Base-by-base conservation (phyloP, 2,113 vertebrate genomes). In the Gavialis gangeticus region DNA sequence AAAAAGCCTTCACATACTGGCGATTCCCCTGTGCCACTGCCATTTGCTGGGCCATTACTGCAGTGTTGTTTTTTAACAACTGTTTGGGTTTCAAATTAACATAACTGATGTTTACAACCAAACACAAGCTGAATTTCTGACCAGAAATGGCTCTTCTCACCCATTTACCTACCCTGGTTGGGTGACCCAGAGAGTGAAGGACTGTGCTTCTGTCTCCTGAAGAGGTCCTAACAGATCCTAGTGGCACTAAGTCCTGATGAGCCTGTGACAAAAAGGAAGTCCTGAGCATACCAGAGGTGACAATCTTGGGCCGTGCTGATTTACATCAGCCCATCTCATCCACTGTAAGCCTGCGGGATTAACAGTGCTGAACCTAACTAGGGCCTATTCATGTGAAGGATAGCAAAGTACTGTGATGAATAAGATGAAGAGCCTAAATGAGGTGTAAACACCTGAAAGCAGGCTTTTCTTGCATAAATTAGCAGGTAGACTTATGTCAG, bases 151-250 rank as follows among this genome's bases (percentile, higher is more conserved):
- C 59, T 37, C 57, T 87, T 58, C 66, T 58, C 62, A 13, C 10
- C 3, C 21, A 37, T n/a, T 88, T n/a, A 27, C 7, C 18, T 17
- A 76, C 34, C 22, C 56, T 71, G 28, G 1, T 66, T 85, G 27
- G 67, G 62, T 1, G 21, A 66, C 3, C 27, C 25, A 11, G 8
- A 69, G 46, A 14, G 11, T 0, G 1, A 46, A 46, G 46, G 7
- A 46, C 34, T 22, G 34, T 13, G 34, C 24, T 24, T 30, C 13
- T 24, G 22, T 62, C 34, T 66, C 4, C 12, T 10, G 5, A 15
- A 69, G 80, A 75, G 34, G 6, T 21, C 27, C 22, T 54, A 60
- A 84, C 7, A 12, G 10, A 67, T 46, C 30, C 13, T 25, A 37
- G 37, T 28, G 27, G 18, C 12, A 5, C 46, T 6, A 10, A 28